Percentiles rank a stretch among this genome's conserved stretches.
These are phyloP conservation scores for Andrena cerasifolii DNA, from an alignment of 1,140 invertebrate genomes.

Conservation along the genomic window DNA sequence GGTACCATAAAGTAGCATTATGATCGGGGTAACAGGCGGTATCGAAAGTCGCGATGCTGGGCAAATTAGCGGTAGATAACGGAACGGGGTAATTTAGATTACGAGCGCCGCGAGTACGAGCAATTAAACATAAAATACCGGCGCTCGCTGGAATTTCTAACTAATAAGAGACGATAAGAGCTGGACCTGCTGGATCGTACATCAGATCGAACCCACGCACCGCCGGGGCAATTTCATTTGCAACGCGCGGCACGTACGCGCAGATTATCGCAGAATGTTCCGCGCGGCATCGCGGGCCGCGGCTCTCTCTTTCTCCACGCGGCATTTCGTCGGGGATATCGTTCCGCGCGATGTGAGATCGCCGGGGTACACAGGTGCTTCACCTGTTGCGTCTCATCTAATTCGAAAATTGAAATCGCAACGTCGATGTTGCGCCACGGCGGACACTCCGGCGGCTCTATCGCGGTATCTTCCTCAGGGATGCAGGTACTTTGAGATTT, in stretches of 20 bases:
- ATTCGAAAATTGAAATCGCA: conserved; percentile 39
- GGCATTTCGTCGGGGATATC: conserved; percentile 48
- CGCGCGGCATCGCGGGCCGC: conserved; percentile 24
- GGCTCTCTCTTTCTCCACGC: neutral
- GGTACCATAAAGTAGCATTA: conserved; percentile 24
- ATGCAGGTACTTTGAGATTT: neutral
- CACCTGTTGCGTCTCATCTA: conserved; percentile 70
- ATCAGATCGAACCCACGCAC: conserved; percentile 57
- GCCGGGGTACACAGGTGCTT: conserved; percentile 34
- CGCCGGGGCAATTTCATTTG: conserved; percentile 53
- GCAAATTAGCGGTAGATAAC: conserved; percentile 34
- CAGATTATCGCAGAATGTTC: conserved; percentile 52
- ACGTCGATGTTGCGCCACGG: neutral
- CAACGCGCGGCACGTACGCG: conserved; percentile 43
- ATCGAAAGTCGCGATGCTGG: conserved; percentile 35
- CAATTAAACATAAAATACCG: conserved; percentile 49
- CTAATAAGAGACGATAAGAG: conserved; percentile 50
- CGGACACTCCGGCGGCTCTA: neutral
- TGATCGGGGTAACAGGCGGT: conserved; percentile 29
- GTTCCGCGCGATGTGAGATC: conserved; percentile 39
- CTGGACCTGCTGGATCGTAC: conserved; percentile 21
- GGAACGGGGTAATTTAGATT: conserved; percentile 48
- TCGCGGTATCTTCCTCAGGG: neutral
- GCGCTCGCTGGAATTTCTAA: conserved; percentile 42
- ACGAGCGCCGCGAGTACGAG: conserved; percentile 18